Evolutionary conservation across 2,797 vertebrate species (phyloP).

Genomic region (Rhynchotus rufescens): DNA sequence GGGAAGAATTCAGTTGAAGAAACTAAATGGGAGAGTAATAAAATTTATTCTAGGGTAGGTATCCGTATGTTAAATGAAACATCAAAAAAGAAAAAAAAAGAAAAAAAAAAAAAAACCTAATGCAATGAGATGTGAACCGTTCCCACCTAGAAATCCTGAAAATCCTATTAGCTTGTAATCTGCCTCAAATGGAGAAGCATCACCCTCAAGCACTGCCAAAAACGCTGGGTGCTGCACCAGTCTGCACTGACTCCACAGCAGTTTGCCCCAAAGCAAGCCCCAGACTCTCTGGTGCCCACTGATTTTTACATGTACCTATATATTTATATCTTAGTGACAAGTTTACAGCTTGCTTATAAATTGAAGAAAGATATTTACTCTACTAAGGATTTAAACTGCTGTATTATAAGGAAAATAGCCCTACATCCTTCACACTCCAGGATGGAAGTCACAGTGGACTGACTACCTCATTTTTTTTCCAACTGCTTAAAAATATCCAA

Average conservation of each 20-base stretch:
- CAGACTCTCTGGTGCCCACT: neutral
- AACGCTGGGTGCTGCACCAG: neutral
- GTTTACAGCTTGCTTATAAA: neutral
- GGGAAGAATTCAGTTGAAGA: neutral
- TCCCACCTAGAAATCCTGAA: constrained; percentile 61
- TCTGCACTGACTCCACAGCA: neutral
- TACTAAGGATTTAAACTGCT: neutral
- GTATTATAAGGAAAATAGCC: neutral
- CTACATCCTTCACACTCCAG: neutral
- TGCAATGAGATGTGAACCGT: constrained; percentile 37
- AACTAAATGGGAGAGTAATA: constrained; percentile 32
- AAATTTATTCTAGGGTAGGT: constrained; percentile 41
- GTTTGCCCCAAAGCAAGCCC: constrained; percentile 32
- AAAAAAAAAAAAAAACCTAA: neutral
- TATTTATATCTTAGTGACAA: constrained; percentile 34
- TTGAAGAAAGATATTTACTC: neutral
- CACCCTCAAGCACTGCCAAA: constrained; percentile 28
- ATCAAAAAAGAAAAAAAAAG: neutral
- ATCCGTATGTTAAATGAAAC: constrained; percentile 47
- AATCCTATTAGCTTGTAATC: constrained; percentile 65
- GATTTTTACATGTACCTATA: neutral
- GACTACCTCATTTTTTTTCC: neutral
- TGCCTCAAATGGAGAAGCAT: constrained; percentile 55
- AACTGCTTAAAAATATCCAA: neutral
- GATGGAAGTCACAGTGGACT: neutral